These are phyloP conservation scores for Lepidocyrtinus sp. DNA, from an alignment of 2,888 invertebrate genomes.

Conservation along the genomic window DNA sequence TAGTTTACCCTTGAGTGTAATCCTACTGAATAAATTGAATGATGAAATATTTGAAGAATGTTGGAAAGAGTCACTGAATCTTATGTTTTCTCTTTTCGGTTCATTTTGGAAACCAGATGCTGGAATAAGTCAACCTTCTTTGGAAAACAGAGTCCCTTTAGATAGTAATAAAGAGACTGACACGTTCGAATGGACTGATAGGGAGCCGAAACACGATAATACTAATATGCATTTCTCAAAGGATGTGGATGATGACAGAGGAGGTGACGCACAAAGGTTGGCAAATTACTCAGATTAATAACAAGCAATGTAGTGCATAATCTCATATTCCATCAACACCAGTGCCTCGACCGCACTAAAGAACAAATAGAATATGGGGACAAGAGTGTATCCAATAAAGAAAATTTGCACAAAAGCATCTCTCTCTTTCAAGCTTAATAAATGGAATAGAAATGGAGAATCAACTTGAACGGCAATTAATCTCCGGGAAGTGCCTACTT, in stretches of 20 bases:
- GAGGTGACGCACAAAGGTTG: slow-evolving; percentile 51
- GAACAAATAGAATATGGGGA: too few species aligned
- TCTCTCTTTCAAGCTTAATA: neutral
- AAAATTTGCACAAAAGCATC: too few species aligned
- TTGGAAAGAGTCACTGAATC: neutral
- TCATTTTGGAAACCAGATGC: slow-evolving; percentile 37
- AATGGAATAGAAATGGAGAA: neutral
- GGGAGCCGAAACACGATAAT: slow-evolving; percentile 52
- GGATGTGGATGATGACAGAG: slow-evolving; percentile 59
- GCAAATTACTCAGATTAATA: slow-evolving; percentile 2
- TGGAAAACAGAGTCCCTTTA: slow-evolving; percentile 63
- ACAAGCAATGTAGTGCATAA: too few species aligned
- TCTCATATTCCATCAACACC: too few species aligned
- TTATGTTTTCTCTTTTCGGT: neutral
- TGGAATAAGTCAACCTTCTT: slow-evolving; percentile 61
- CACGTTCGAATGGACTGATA: slow-evolving; percentile 62
- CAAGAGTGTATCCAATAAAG: too few species aligned
- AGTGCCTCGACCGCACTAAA: too few species aligned
- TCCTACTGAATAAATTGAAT: too few species aligned
- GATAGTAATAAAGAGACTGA: slow-evolving; percentile 64
- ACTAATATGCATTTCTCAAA: slow-evolving; percentile 62
- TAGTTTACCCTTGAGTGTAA: too few species aligned
- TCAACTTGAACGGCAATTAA: slow-evolving; percentile 9
- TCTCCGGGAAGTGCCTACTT: neutral
- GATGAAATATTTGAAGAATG: too few species aligned